Percentiles rank a stretch among this genome's conserved stretches.
Conservation (phyloP, 2,797 vertebrate species). For the Halcyon chelicuti region DNA sequence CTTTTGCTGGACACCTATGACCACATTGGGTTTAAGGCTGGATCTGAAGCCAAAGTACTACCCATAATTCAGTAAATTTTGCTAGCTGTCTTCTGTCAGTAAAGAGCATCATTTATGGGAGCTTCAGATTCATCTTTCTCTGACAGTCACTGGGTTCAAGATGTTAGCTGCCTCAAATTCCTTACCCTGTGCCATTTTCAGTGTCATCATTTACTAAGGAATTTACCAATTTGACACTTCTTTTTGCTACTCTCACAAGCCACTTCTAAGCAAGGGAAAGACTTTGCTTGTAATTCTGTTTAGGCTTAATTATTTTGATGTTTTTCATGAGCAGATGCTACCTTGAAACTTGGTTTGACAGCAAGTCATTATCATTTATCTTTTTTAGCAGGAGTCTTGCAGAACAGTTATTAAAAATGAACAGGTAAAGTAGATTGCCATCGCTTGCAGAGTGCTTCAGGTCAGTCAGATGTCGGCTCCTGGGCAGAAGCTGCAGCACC, state of each 20-base stretch:
- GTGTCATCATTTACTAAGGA: background rate
- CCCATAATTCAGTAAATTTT: background rate
- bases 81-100: background rate
- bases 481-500: background rate
- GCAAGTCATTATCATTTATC: background rate
- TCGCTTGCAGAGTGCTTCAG: background rate
- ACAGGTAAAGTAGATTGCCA: background rate
- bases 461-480: background rate
- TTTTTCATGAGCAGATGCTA: background rate
- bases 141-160: background rate
- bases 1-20: background rate
- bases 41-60: background rate
- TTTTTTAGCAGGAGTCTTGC: background rate
- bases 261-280: background rate
- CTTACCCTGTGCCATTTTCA: background rate
- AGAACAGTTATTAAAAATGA: background rate
- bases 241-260: background rate
- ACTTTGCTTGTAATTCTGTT: background rate
- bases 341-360: slow-evolving; percentile 5
- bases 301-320: background rate
- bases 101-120: background rate
- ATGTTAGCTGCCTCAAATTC: background rate
- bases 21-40: background rate
- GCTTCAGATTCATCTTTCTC: background rate
- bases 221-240: background rate